Base-by-base conservation (phyloP, 2,888 invertebrate genomes). In the Pterobdella sp. region DNA sequence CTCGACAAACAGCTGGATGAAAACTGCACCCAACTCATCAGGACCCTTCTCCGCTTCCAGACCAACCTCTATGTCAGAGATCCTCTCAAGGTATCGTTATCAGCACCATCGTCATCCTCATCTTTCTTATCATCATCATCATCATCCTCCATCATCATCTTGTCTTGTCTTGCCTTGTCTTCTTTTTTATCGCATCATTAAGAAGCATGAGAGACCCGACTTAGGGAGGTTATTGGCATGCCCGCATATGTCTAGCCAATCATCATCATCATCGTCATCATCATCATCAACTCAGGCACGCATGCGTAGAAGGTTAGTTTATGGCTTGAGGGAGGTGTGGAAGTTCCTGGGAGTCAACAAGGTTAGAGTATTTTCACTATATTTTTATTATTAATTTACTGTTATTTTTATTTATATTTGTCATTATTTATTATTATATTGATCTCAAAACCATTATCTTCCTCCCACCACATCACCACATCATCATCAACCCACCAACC, bases 311-410 rank as follows among this genome's bases (percentile, higher is more conserved):
- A 85, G 89, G 72, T 85, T 88, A 74, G 87, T 89, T 0, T 82
- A 87, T 68, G 89, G 89, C 14, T 85, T 90, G 66, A 86, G 87
- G 66, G 88, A 89, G 81, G 86, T 87, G 0, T 84, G 85, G 66
- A 87, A 87, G 75, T 87, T 87, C 78, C 79, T 89, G 26, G 83
- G 84, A 64, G 81, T 88, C 34, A 86, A 86, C 73, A 88, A 87
- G 81, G 82, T 88, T 0, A 87, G 87, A 79, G n/a, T n/a, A n/a
- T n/a, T n/a, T n/a, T n/a, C n/a, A n/a, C n/a, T n/a, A n/a, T n/a
- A n/a, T n/a, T n/a, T n/a, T n/a, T n/a, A n/a, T n/a, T n/a, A n/a
- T n/a, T n/a, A n/a, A n/a, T n/a, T n/a, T n/a, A n/a, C n/a, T n/a
- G n/a, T n/a, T n/a, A n/a, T n/a, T n/a, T n/a, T n/a, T n/a, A n/a